Percentiles rank a stretch among this genome's conserved stretches.
Evolutionary conservation across 2,797 vertebrate genomes (phyloP).

Genomic region (Gymnodraco acuticeps): DNA sequence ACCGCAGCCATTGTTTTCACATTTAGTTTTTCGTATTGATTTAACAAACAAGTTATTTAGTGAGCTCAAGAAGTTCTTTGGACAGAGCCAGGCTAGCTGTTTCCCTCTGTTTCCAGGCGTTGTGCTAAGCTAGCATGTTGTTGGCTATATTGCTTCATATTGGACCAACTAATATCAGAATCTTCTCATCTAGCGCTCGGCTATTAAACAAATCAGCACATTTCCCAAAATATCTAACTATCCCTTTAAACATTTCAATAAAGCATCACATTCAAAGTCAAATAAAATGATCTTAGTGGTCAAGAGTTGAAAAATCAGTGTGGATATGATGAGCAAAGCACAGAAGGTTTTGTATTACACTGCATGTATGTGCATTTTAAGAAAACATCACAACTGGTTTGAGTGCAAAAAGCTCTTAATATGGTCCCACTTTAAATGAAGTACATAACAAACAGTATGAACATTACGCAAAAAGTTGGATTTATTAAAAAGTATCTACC

Average conservation of each 20-base stretch:
- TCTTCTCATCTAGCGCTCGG: not conserved
- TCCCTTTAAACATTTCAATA: conserved; percentile 22
- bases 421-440: conserved; percentile 33
- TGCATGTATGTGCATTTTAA: conserved; percentile 27
- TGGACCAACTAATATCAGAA: not conserved
- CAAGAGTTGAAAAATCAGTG: conserved; percentile 30
- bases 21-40: not conserved
- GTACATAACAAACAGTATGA: not conserved
- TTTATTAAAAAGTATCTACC: conserved; percentile 9
- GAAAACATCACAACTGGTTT: conserved; percentile 15
- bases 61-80: not conserved
- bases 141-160: not conserved
- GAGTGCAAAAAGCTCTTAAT: conserved; percentile 61
- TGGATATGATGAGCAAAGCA: conserved; percentile 27
- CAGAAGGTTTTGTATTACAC: conserved; percentile 5
- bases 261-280: conserved; percentile 69
- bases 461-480: conserved; percentile 16
- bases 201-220: not conserved
- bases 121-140: conserved; percentile 1
- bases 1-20: not conserved
- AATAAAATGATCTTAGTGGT: conserved; percentile 68
- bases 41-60: not conserved
- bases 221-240: not conserved
- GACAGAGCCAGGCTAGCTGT: not conserved
- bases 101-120: not conserved